A percentile compares a stretch with the other conserved stretches of the same genome.
Conservation (phyloP, 1,140 invertebrate species). For the Nasonia longicornis region DNA sequence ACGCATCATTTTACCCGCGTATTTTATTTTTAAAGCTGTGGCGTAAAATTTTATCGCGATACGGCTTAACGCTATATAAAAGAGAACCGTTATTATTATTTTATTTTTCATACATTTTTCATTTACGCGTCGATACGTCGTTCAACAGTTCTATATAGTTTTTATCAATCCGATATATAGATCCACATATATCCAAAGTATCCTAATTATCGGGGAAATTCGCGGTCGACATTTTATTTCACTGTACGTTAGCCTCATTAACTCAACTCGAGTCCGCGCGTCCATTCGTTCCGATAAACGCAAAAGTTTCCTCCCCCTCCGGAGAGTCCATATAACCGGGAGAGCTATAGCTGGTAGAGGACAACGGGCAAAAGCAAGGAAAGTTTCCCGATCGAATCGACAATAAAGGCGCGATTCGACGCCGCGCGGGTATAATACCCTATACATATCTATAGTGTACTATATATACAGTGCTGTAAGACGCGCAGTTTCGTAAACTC, state of each 20-base stretch:
- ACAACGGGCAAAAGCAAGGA: slow-evolving; percentile 11
- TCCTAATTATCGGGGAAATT: slow-evolving; percentile 1
- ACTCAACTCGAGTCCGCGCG: background rate
- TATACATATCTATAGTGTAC: too few relatives aligned
- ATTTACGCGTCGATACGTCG: too few relatives aligned
- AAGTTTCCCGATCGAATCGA: background rate
- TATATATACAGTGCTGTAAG: background rate
- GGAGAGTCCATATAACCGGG: background rate
- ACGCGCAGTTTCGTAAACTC: slow-evolving; percentile 1
- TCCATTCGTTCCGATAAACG: slow-evolving; percentile 9
- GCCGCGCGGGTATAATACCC: background rate
- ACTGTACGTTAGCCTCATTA: slow-evolving; percentile 2
- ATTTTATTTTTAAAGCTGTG: slow-evolving; percentile 5
- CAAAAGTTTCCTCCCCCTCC: background rate
- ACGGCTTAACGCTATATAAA: background rate
- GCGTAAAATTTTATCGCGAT: slow-evolving; percentile 5
- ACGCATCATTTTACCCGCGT: background rate
- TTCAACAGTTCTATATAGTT: background rate
- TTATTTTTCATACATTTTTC: too few relatives aligned
- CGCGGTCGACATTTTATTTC: background rate
- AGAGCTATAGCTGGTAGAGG: background rate
- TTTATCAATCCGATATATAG: background rate
- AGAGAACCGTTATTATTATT: too few relatives aligned
- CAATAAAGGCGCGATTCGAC: background rate
- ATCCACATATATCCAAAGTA: background rate